Evolutionary conservation across 2,888 invertebrate species (phyloP).

Genomic region (Xanthia icteritia): DNA sequence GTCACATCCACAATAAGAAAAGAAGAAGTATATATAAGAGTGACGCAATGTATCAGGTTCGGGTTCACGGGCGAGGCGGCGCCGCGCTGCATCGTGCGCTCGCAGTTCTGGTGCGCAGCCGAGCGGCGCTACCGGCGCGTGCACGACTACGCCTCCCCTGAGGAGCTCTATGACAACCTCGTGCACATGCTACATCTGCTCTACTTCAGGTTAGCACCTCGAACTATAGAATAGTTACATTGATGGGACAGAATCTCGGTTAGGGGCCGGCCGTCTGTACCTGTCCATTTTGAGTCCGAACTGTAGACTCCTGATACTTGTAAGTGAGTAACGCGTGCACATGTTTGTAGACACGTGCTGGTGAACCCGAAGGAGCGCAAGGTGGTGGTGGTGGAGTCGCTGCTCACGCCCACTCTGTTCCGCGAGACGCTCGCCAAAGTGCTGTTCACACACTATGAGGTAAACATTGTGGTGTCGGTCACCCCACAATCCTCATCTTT

Average conservation of each 20-base stretch:
- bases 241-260: neutral
- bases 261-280: neutral
- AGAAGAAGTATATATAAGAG: no score
- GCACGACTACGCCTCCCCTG: conserved; percentile 91
- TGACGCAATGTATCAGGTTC: conserved; percentile 91
- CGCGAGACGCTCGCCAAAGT: conserved; percentile 97
- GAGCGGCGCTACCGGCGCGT: conserved; percentile 91
- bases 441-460: conserved; percentile 98
- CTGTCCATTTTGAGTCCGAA: neutral
- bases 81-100: conserved; percentile 96
- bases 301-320: neutral
- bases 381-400: conserved; percentile 97
- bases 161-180: conserved; percentile 95
- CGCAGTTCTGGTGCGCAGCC: conserved; percentile 93
- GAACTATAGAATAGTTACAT: neutral
- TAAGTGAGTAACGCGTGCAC: neutral
- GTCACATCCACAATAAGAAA: no score
- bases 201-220: conserved; percentile 94
- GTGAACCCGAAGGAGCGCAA: conserved; percentile 98
- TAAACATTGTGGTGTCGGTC: neutral
- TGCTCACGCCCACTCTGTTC: conserved; percentile 95
- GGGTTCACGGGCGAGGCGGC: conserved; percentile 97
- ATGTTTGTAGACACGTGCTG: conserved; percentile 93
- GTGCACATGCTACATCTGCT: conserved; percentile 96
- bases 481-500: no score